Evolutionary conservation across 1,140 invertebrate species (phyloP).

Genomic region (Tetranychus cinnabarinus): DNA sequence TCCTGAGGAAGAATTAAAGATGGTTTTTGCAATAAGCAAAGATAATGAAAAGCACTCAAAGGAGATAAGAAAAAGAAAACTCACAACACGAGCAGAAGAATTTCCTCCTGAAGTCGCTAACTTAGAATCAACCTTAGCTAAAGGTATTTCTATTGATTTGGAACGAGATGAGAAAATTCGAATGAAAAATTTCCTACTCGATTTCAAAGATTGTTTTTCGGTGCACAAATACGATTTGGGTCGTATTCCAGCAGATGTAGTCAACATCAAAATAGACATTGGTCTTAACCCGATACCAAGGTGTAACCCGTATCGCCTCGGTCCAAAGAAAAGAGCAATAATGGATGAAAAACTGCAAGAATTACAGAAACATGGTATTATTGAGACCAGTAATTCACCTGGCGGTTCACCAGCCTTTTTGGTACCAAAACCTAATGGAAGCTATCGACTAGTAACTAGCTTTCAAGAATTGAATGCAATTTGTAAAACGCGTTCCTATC

Average conservation of each 20-base stretch:
- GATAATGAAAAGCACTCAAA: too few species aligned
- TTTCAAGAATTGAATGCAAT: conserved; percentile 22
- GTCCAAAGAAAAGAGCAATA: background rate
- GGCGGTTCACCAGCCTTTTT: conserved; percentile 8
- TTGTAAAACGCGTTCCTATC: conserved; percentile 24
- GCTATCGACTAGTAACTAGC: conserved; percentile 25
- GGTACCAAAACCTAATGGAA: conserved; percentile 25
- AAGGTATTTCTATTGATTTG: background rate
- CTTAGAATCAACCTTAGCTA: too few species aligned
- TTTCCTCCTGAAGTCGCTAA: too few species aligned
- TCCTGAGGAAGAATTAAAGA: too few species aligned
- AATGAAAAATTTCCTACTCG: background rate
- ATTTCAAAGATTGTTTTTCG: background rate
- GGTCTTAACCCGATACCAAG: background rate
- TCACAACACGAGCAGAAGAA: too few species aligned
- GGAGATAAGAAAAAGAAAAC: too few species aligned
- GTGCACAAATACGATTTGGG: background rate
- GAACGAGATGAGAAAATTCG: background rate
- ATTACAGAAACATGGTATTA: background rate
- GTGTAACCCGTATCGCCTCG: background rate
- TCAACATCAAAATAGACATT: background rate
- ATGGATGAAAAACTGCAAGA: background rate
- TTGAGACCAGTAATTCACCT: background rate
- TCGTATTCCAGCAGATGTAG: background rate
- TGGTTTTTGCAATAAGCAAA: too few species aligned